Conservation (phyloP, 2,888 invertebrate species). For the Salticus scenicus region DNA sequence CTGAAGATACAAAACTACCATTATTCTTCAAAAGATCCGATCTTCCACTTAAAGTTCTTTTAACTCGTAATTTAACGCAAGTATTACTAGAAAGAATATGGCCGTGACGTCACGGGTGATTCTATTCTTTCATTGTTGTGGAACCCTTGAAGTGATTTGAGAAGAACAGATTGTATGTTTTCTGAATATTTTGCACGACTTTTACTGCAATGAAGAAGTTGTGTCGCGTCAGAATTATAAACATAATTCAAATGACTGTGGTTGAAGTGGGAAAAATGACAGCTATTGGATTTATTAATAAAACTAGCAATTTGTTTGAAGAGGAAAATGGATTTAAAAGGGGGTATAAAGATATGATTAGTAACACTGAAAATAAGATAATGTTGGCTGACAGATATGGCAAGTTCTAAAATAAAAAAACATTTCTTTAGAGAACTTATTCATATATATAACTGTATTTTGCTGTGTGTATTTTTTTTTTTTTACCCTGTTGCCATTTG, state of each 20-base stretch:
- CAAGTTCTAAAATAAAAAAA: no score
- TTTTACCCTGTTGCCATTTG: no score
- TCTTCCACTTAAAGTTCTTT: slow-evolving; percentile 41
- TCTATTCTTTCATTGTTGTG: slow-evolving; percentile 5
- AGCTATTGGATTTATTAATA: no score
- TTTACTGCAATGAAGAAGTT: not conserved
- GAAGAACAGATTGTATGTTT: not conserved
- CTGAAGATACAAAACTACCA: slow-evolving; percentile 35
- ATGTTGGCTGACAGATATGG: no score
- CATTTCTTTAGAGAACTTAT: no score
- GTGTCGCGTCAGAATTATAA: not conserved
- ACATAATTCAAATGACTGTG: not conserved
- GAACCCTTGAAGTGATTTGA: not conserved
- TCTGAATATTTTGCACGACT: not conserved
- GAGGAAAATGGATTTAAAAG: no score
- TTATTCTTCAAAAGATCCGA: slow-evolving; percentile 41
- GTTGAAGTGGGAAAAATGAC: not conserved
- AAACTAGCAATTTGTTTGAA: no score
- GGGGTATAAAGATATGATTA: no score
- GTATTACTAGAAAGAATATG: not conserved
- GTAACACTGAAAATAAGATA: no score
- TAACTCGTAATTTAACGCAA: slow-evolving; percentile 5
- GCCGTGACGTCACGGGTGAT: not conserved
- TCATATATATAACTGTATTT: no score
- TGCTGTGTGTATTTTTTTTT: no score